Evolutionary conservation across 2,113 vertebrate species (phyloP).

Genomic region (Corvus cornix): DNA sequence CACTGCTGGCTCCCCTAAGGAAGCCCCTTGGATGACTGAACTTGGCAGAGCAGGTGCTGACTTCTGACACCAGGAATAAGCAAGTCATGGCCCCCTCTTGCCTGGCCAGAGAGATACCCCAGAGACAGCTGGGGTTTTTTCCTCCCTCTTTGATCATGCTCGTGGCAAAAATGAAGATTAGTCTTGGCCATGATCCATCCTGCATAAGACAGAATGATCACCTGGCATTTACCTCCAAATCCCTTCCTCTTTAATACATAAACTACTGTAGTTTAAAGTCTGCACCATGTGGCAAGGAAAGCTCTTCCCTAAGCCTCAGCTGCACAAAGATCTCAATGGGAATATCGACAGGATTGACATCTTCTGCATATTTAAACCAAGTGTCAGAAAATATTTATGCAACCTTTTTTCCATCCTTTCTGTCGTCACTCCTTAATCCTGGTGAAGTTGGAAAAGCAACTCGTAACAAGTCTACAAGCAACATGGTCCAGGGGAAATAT

Average conservation of each 20-base stretch:
- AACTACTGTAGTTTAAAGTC: not conserved
- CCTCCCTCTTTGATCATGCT: not conserved
- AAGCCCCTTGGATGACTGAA: not conserved
- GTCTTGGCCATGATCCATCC: not conserved
- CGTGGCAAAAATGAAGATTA: not conserved
- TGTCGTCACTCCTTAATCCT: slow-evolving; percentile 19
- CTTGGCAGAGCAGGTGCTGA: not conserved
- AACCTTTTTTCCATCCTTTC: not conserved
- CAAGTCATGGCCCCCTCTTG: not conserved
- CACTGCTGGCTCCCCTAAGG: not conserved
- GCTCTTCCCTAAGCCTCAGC: not conserved
- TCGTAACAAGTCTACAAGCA: not conserved
- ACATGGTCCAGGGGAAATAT: not conserved
- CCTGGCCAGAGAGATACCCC: not conserved
- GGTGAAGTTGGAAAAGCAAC: not conserved
- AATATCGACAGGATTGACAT: slow-evolving; percentile 4
- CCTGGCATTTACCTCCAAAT: not conserved
- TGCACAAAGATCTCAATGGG: not conserved
- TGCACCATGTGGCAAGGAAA: not conserved
- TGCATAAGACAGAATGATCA: not conserved
- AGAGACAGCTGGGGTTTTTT: not conserved
- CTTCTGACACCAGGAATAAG: not conserved
- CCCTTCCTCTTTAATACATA: not conserved
- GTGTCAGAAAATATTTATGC: slow-evolving; percentile 17
- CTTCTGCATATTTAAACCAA: slow-evolving; percentile 2